Evolutionary conservation across 1,140 invertebrate species (phyloP).

Genomic region (Brachionus calyciflorus): DNA sequence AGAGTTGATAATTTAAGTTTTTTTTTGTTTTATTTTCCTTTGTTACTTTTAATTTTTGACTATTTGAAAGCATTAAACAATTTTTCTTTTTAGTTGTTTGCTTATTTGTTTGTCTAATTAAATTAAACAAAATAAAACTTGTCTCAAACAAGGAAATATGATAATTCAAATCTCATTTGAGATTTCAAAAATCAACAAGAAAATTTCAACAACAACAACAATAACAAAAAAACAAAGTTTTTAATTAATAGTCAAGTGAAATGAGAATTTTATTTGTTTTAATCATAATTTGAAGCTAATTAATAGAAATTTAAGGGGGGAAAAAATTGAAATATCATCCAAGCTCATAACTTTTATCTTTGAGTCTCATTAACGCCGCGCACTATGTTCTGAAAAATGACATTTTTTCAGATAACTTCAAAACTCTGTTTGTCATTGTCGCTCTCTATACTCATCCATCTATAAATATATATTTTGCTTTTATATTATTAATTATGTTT

Average conservation of each 20-base stretch:
- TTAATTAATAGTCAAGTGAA: too few relatives aligned
- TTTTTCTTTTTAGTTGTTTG: too few relatives aligned
- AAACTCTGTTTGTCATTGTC: constrained; percentile 13
- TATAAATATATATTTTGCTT: constrained; percentile 15
- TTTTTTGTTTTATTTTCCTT: too few relatives aligned
- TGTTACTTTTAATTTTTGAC: too few relatives aligned
- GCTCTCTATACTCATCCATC: constrained; percentile 16
- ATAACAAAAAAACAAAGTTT: too few relatives aligned
- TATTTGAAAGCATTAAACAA: too few relatives aligned
- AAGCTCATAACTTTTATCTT: not conserved
- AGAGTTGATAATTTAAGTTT: too few relatives aligned
- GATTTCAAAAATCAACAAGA: not conserved
- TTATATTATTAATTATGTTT: constrained; percentile 8
- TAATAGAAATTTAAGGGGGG: not conserved
- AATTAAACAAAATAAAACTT: not conserved
- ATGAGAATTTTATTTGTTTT: too few relatives aligned
- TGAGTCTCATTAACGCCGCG: not conserved
- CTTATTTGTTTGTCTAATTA: not conserved
- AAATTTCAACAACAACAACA: too few relatives aligned
- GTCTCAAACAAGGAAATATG: not conserved
- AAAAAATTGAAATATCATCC: constrained; percentile 36
- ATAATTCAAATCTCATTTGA: constrained; percentile 16
- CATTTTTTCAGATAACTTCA: constrained; percentile 8
- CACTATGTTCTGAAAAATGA: not conserved
- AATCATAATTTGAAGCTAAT: constrained; percentile 13